Conservation (phyloP, 2,113 vertebrate species). For the Capricornis sumatraensis region DNA sequence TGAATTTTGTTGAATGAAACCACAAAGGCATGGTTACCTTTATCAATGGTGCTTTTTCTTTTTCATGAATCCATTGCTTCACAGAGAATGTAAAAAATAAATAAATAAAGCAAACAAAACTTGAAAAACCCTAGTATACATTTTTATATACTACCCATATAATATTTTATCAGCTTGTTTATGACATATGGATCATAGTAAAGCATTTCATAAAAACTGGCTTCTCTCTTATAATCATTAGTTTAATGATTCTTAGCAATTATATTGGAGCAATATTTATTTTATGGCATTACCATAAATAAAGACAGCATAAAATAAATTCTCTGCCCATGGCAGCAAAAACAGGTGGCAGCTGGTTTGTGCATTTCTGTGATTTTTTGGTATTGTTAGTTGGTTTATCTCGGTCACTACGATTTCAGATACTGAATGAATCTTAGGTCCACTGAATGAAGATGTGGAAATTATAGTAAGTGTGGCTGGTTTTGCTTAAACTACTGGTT, state of each 20-base stretch:
- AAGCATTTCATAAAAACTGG: slow-evolving; percentile 66
- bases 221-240: slow-evolving; percentile 75
- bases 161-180: slow-evolving; percentile 77
- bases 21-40: background rate
- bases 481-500: background rate
- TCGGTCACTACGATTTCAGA: background rate
- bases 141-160: slow-evolving; percentile 76
- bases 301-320: background rate
- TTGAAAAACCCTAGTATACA: background rate
- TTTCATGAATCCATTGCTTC: background rate
- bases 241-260: slow-evolving; percentile 66
- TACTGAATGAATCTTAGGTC: background rate
- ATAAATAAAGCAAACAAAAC: background rate
- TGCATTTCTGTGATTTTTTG: background rate
- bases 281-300: background rate
- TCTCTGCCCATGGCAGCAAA: background rate
- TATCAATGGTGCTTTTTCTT: background rate
- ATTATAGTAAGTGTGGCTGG: background rate
- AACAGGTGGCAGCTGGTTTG: background rate
- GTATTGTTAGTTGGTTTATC: background rate
- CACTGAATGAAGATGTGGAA: background rate
- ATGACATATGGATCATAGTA: slow-evolving; percentile 58
- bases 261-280: background rate
- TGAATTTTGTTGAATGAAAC: background rate
- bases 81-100: background rate